Base-by-base conservation (phyloP, 92 coral and sea anemone genomes). In the Epizoanthus illoricatus region DNA sequence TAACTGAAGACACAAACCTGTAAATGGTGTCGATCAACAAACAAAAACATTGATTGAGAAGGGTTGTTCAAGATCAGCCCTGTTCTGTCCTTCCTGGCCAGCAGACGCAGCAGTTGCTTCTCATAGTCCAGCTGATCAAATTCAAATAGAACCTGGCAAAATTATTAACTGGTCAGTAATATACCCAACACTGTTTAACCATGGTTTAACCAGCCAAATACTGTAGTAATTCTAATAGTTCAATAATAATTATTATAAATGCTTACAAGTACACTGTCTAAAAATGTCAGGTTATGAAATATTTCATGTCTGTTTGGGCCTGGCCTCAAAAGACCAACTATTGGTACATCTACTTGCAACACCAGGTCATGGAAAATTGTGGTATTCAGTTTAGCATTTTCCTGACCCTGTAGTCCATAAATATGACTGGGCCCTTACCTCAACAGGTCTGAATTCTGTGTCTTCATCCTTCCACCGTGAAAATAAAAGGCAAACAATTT, bases 391-490 rank as follows among this genome's bases (percentile, higher is more conserved):
- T 28, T 2, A 28, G 36, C 36, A 28, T 28, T 28, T 28, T 28
- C 36, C 55, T 13, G 9, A 47, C 57, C 1, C 63, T 28, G 4
- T 15, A 16, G 18, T 55, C n/a, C 4, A 2, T 47, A 5, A 8
- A 2, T 24, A 19, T 41, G 40, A 79, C 76, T 19, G 6, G 33
- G 33, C 33, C 33, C 62, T 69, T 76, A 94, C 98, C 92, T 94
- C 92, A 72, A 94, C 76, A 19, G 88, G 98, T 74, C 83, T 83
- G 55, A 84, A 94, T 73, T 90, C 98, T 16, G 94, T 82, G 71
- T 86, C 80, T 52, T 81, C 88, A 33, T 94, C 93, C 73, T 94
- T 94, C 98, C 98, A 94, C 12, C 98, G 97, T 66, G 98, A 94
- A 85, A 94, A 94, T 79, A 94, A 84, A 75, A 90, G 87, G 64